phyloP scores from a whole-genome alignment of 2,113 vertebrate genomes.

The Anser brachyrhynchus region DNA sequence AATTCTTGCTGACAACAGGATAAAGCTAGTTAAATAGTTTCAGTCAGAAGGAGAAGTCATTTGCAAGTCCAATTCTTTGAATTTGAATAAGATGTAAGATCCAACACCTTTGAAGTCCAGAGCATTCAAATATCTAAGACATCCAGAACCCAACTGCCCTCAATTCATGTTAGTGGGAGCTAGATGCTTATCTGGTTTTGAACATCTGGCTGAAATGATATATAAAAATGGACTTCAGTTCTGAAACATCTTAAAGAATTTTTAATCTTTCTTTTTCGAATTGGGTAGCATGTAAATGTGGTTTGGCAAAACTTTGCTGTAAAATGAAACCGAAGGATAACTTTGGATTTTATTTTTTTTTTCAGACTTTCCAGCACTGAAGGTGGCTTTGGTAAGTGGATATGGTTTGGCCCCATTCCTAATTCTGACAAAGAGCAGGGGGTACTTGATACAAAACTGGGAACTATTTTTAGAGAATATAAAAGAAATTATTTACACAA shows the following conservation, averaged over 20 bases:
- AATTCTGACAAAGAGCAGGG: conserved; percentile 5
- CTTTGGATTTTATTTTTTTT: conserved; percentile 18
- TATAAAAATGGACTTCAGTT: background rate
- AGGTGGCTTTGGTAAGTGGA: background rate
- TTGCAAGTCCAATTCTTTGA: background rate
- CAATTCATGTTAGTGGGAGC: background rate
- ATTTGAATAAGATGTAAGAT: background rate
- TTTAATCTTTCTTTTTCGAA: background rate
- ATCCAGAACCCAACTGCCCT: background rate
- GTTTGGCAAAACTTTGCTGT: background rate
- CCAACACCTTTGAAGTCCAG: background rate
- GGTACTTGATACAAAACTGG: background rate
- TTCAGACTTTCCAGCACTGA: background rate
- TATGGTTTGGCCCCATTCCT: background rate
- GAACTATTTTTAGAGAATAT: background rate
- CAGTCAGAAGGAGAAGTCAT: background rate
- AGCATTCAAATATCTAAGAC: background rate
- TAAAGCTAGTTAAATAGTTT: background rate
- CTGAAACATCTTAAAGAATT: background rate
- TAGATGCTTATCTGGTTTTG: background rate
- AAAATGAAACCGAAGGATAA: background rate
- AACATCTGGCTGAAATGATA: background rate
- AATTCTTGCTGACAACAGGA: background rate
- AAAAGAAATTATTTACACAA: conserved; percentile 1
- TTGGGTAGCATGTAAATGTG: background rate